Percentiles rank a stretch among this genome's conserved stretches.
These are phyloP conservation scores for Ptychodera flava DNA, from an alignment of 35 echinoderm and acorn worm species.

Conservation along the genomic window DNA sequence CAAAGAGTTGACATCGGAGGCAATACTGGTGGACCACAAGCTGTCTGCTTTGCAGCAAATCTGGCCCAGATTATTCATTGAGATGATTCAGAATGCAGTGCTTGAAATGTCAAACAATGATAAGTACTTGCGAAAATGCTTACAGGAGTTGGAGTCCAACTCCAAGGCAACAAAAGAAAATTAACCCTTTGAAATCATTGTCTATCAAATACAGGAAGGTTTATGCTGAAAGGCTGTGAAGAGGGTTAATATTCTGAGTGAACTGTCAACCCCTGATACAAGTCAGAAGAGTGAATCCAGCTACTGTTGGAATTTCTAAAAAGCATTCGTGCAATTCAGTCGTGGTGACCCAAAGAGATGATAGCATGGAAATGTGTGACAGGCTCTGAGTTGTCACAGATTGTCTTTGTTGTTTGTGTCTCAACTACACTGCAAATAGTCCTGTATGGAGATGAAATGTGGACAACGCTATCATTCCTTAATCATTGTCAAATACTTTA, in stretches of 20 bases:
- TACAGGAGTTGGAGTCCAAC: slow-evolving; percentile 17
- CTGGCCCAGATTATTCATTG: slow-evolving; percentile 69
- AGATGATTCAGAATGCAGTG: slow-evolving; percentile 62
- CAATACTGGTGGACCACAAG: slow-evolving; percentile 54
- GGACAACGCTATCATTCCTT: too few relatives aligned
- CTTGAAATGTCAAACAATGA: slow-evolving; percentile 56
- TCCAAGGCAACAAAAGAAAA: background rate
- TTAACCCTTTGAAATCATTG: background rate
- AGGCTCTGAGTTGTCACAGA: too few relatives aligned
- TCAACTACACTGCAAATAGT: too few relatives aligned
- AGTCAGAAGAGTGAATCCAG: too few relatives aligned
- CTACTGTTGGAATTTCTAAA: too few relatives aligned
- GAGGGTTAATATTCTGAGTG: background rate
- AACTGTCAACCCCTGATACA: too few relatives aligned
- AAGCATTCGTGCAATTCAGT: too few relatives aligned
- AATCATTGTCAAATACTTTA: too few relatives aligned
- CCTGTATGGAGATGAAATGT: too few relatives aligned
- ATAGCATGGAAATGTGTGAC: too few relatives aligned
- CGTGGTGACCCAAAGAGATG: too few relatives aligned
- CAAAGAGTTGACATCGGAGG: slow-evolving; percentile 53
- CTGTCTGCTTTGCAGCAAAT: slow-evolving; percentile 38
- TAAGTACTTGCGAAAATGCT: slow-evolving; percentile 21
- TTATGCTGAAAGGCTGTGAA: background rate
- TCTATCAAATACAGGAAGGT: background rate
- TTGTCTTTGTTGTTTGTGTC: too few relatives aligned